Percentiles rank a stretch among this genome's conserved stretches.
These are phyloP conservation scores for Scomberomorus guttatus DNA, from an alignment of 2,797 vertebrate species.

Conservation along the genomic window DNA sequence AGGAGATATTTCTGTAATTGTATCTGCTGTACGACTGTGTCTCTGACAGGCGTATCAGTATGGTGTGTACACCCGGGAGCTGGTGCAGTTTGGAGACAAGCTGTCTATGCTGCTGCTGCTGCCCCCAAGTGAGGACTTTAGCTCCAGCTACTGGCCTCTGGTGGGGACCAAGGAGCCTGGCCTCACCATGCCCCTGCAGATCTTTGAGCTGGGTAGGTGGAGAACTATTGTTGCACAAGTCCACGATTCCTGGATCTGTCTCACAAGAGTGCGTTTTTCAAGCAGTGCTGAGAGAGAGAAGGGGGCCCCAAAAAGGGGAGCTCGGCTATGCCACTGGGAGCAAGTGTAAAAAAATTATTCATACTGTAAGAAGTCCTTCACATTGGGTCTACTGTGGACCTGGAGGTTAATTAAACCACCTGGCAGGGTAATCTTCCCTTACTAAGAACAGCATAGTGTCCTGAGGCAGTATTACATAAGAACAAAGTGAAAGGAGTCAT, in stretches of 20 bases:
- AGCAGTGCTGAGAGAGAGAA: too few relatives aligned
- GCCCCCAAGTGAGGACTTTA: conserved; percentile 87
- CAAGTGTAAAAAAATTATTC: neutral
- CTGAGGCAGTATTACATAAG: neutral
- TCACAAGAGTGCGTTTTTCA: neutral
- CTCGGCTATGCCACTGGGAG: neutral
- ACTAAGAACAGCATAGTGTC: neutral
- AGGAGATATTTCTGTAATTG: neutral
- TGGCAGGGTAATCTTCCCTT: neutral
- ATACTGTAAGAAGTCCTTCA: neutral
- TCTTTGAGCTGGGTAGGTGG: conserved; percentile 85
- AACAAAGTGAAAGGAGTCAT: neutral
- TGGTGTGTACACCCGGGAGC: conserved; percentile 85
- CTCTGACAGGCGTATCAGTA: conserved; percentile 82
- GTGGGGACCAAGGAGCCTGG: conserved; percentile 77
- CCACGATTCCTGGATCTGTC: neutral
- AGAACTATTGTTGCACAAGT: neutral
- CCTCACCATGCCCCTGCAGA: conserved; percentile 86
- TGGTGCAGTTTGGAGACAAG: conserved; percentile 85
- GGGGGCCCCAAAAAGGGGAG: too few relatives aligned
- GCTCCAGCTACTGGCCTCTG: conserved; percentile 83
- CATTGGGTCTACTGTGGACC: neutral
- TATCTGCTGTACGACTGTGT: neutral
- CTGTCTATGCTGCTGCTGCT: conserved; percentile 85
- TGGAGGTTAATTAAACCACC: neutral